Percentiles rank a stretch among this genome's conserved stretches.
Conservation (phyloP, 2,797 vertebrate genomes). For the Mergus octosetaceus region DNA sequence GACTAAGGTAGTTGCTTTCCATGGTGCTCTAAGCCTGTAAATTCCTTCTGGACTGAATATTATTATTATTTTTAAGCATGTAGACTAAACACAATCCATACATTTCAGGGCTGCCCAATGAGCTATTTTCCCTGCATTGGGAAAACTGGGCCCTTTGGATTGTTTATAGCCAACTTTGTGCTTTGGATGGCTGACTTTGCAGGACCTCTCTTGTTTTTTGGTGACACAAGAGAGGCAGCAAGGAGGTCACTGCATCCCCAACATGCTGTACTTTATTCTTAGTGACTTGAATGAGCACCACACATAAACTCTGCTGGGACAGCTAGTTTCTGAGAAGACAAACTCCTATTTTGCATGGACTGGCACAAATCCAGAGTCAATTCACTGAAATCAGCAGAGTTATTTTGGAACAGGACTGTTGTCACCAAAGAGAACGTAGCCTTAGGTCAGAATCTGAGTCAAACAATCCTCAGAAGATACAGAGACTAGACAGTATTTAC, state of each 20-base stretch:
- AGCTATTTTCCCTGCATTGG: neutral
- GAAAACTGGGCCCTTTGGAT: slow-evolving; percentile 25
- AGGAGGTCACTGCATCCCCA: neutral
- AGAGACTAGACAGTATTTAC: neutral
- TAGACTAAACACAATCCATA: slow-evolving; percentile 69
- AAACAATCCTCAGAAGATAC: slow-evolving; percentile 1
- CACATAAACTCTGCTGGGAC: slow-evolving; percentile 7
- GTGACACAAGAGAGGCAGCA: neutral
- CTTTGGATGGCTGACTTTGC: slow-evolving; percentile 41
- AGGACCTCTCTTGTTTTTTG: slow-evolving; percentile 12
- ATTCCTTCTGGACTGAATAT: slow-evolving; percentile 38
- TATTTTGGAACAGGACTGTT: slow-evolving; percentile 19
- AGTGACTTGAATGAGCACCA: neutral
- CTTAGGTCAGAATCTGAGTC: slow-evolving; percentile 8
- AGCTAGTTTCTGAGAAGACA: slow-evolving; percentile 14
- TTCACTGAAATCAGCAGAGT: slow-evolving; percentile 44
- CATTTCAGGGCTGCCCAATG: neutral
- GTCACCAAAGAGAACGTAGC: neutral
- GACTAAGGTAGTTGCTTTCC: slow-evolving; percentile 46
- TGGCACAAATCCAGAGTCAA: slow-evolving; percentile 34
- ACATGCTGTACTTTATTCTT: slow-evolving; percentile 13
- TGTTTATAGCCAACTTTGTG: slow-evolving; percentile 20
- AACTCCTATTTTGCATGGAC: neutral
- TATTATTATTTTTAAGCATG: slow-evolving; percentile 53
- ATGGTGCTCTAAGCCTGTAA: slow-evolving; percentile 34